phyloP scores from a whole-genome alignment of 2,797 vertebrate species.

The Toxotes lorentzi region DNA sequence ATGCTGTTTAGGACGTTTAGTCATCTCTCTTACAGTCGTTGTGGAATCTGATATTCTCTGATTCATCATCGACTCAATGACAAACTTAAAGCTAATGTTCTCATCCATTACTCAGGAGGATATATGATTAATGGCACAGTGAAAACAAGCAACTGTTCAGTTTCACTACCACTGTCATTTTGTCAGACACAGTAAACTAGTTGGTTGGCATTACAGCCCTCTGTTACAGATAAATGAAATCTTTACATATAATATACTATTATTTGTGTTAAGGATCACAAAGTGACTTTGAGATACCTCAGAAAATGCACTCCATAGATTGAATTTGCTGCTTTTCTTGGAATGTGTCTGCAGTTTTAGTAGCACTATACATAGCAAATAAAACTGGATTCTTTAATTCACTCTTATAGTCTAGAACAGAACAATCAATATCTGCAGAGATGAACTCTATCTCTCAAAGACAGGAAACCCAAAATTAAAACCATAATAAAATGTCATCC shows the following conservation, averaged over 20 bases:
- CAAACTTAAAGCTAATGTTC: conserved; percentile 19
- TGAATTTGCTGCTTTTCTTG: conserved; percentile 34
- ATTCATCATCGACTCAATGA: neutral
- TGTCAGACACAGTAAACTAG: conserved; percentile 30
- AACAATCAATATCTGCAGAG: conserved; percentile 47
- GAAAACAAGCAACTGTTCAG: conserved; percentile 45
- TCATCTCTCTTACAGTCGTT: neutral
- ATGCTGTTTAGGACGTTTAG: neutral
- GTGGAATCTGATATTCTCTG: conserved; percentile 10
- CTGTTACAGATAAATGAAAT: conserved; percentile 28
- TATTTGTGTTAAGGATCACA: conserved; percentile 34
- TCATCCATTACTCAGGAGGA: conserved; percentile 42
- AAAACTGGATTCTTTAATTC: conserved; percentile 31
- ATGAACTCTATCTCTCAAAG: conserved; percentile 27
- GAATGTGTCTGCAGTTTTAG: conserved; percentile 31
- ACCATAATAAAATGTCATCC: conserved; percentile 1
- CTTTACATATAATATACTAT: no score
- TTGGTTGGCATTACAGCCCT: conserved; percentile 7
- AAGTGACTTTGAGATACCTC: conserved; percentile 32
- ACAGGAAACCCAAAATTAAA: conserved; percentile 13
- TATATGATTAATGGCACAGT: conserved; percentile 40
- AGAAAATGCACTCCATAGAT: conserved; percentile 10
- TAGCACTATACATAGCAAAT: conserved; percentile 15
- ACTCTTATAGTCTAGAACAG: conserved; percentile 18
- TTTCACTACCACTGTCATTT: conserved; percentile 26